Conservation (phyloP, 1,140 invertebrate species). For the Metaphire vulgaris region DNA sequence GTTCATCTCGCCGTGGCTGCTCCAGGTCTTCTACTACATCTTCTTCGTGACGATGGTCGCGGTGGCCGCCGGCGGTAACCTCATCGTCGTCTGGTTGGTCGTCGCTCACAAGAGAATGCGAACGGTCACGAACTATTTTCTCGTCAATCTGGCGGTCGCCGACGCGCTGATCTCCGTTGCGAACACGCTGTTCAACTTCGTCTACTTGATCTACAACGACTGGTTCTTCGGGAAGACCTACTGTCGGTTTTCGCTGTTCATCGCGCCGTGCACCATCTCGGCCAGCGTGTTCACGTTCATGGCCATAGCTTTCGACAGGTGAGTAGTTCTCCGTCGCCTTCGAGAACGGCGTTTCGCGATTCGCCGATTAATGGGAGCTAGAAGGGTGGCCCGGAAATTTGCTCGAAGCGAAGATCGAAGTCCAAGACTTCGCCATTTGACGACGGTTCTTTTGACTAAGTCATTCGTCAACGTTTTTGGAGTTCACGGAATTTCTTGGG, state of each 20-base stretch:
- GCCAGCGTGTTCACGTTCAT: constrained; percentile 85
- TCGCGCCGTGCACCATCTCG: constrained; percentile 77
- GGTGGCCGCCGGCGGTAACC: constrained; percentile 80
- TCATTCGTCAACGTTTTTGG: too few relatives aligned
- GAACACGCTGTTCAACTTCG: constrained; percentile 88
- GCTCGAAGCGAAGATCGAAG: too few relatives aligned
- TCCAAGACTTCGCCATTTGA: too few relatives aligned
- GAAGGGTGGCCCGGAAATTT: too few relatives aligned
- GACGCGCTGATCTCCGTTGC: constrained; percentile 84
- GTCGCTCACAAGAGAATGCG: constrained; percentile 79
- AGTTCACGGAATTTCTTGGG: too few relatives aligned
- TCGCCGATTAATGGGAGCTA: too few relatives aligned
- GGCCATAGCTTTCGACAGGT: constrained; percentile 94
- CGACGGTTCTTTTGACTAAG: too few relatives aligned
- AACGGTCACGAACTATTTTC: constrained; percentile 90
- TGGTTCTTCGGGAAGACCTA: constrained; percentile 80
- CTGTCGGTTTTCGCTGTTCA: constrained; percentile 81
- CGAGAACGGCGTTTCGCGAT: too few relatives aligned
- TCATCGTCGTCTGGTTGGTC: constrained; percentile 92
- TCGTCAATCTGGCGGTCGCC: constrained; percentile 87
- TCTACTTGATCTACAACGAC: constrained; percentile 70
- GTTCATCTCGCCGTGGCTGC: constrained; percentile 18
- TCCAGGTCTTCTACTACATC: constrained; percentile 38
- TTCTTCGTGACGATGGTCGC: constrained; percentile 79
- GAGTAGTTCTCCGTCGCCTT: too few relatives aligned